Percentiles rank a stretch among this genome's conserved stretches.
phyloP scores from a whole-genome alignment of 1,140 invertebrate species.

The Drosophila melanica region DNA sequence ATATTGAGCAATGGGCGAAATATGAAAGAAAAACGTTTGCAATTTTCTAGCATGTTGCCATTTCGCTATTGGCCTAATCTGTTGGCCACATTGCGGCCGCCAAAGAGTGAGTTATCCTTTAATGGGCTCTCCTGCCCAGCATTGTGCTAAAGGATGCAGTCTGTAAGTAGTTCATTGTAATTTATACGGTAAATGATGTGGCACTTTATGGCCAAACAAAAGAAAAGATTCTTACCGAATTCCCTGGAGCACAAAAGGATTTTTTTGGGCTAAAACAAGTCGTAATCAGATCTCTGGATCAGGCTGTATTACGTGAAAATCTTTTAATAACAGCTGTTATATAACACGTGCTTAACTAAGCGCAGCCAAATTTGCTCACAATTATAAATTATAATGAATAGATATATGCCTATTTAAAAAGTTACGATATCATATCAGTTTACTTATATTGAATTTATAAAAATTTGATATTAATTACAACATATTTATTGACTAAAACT shows the following conservation, averaged over 20 bases:
- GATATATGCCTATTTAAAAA: background rate
- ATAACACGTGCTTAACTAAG: conserved; percentile 9
- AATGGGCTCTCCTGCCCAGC: conserved; percentile 18
- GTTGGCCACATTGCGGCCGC: conserved; percentile 30
- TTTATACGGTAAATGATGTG: conserved; percentile 23
- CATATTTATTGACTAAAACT: too few relatives aligned
- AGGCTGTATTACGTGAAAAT: conserved; percentile 1
- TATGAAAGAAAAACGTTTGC: conserved; percentile 22
- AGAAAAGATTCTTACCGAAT: background rate
- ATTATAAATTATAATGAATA: background rate
- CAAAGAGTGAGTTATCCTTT: conserved; percentile 53
- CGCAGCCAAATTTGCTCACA: background rate
- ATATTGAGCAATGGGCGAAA: conserved; percentile 52
- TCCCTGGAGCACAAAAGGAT: conserved; percentile 5
- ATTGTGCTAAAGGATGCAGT: conserved; percentile 29
- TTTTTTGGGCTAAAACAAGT: background rate
- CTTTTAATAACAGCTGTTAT: conserved; percentile 7
- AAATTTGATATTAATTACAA: too few relatives aligned
- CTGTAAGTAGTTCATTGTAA: conserved; percentile 24
- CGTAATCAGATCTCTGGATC: conserved; percentile 13
- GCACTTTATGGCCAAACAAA: conserved; percentile 32
- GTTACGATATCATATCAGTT: background rate
- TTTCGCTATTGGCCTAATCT: conserved; percentile 44
- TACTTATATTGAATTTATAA: background rate
- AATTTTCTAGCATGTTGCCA: conserved; percentile 21